Conservation (phyloP, 1,140 invertebrate genomes). For the Dreissena rostriformis region DNA sequence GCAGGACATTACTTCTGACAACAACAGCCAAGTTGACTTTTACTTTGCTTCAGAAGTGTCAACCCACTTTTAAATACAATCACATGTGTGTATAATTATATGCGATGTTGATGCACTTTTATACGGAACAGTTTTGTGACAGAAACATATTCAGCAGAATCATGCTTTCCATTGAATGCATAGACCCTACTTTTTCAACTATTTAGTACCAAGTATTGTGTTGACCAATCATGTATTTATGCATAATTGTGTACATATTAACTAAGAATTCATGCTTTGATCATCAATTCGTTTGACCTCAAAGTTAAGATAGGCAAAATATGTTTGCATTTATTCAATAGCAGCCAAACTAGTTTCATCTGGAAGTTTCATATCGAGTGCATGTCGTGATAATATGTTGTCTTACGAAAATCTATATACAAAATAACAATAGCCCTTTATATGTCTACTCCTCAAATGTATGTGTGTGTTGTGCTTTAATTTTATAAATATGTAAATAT, state of each 20-base stretch:
- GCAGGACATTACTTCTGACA: not conserved
- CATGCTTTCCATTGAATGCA: too few relatives aligned
- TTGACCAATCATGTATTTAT: not conserved
- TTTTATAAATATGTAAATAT: too few relatives aligned
- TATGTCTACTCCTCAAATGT: too few relatives aligned
- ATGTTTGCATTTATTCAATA: too few relatives aligned
- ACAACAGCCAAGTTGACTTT: conserved; percentile 11
- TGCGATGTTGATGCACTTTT: not conserved
- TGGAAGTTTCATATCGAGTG: too few relatives aligned
- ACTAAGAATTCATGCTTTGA: not conserved
- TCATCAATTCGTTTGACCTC: not conserved
- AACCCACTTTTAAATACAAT: conserved; percentile 16
- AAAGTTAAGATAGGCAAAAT: too few relatives aligned
- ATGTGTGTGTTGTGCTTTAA: too few relatives aligned
- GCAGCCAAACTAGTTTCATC: too few relatives aligned
- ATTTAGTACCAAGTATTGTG: not conserved
- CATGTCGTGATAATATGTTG: too few relatives aligned
- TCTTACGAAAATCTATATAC: too few relatives aligned
- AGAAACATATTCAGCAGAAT: not conserved
- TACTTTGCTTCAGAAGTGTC: conserved; percentile 19
- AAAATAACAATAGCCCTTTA: too few relatives aligned
- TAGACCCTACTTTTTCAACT: too few relatives aligned
- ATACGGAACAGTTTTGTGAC: not conserved
- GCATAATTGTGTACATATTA: not conserved
- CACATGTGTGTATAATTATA: not conserved